Percentiles rank a stretch among this genome's conserved stretches.
phyloP scores from a whole-genome alignment of 2,888 invertebrate genomes.

The Parelbella ahira region DNA sequence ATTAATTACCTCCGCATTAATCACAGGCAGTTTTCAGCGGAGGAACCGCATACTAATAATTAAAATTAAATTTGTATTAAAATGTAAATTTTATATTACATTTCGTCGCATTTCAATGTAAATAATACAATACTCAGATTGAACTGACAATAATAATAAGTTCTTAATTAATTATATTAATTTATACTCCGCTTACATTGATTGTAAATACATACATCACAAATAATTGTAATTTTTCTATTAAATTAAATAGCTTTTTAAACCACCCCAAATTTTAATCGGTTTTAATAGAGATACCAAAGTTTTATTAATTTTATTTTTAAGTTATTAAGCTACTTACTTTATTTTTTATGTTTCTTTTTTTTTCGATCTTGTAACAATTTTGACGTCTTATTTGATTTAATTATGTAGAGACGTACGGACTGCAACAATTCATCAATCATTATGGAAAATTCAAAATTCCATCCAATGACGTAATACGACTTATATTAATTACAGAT shows the following conservation, averaged over 20 bases:
- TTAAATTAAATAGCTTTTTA: constrained; percentile 62
- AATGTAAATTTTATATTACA: constrained; percentile 22
- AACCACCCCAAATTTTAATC: constrained; percentile 75
- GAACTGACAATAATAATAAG: constrained; percentile 79
- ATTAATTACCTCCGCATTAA: constrained; percentile 14
- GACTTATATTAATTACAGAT: constrained; percentile 63
- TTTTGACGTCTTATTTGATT: too few species aligned
- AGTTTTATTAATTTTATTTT: constrained; percentile 75
- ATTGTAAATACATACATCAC: constrained; percentile 68
- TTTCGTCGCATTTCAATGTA: constrained; percentile 45
- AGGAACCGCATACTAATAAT: constrained; percentile 14
- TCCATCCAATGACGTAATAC: constrained; percentile 75
- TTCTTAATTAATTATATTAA: constrained; percentile 58
- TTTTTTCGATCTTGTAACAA: constrained; percentile 58
- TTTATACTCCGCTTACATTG: constrained; percentile 54
- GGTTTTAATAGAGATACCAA: constrained; percentile 79
- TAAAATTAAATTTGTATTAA: constrained; percentile 17
- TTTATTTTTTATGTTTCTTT: constrained; percentile 44
- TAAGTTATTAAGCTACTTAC: constrained; percentile 70
- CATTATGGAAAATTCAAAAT: constrained; percentile 42
- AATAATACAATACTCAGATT: constrained; percentile 69
- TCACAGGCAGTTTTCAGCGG: constrained; percentile 26
- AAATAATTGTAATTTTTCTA: constrained; percentile 61
- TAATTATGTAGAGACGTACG: constrained; percentile 30
- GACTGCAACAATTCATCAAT: constrained; percentile 35